These are phyloP conservation scores for Girardinus metallicus DNA, from an alignment of 2,797 vertebrate species.

Conservation along the genomic window DNA sequence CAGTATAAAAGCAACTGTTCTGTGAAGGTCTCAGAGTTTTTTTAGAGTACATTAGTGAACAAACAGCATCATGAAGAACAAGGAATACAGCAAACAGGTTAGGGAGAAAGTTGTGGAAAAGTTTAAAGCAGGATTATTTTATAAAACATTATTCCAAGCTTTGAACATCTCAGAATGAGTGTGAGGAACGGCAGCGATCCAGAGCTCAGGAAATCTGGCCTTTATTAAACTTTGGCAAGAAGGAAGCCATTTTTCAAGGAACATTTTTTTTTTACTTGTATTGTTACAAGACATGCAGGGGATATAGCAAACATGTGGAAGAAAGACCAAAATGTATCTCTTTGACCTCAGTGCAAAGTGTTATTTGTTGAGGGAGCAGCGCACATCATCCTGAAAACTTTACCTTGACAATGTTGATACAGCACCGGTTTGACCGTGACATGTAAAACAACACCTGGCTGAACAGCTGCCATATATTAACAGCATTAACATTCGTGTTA, in stretches of 20 bases:
- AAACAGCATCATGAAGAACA: neutral
- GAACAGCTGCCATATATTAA: conserved; percentile 50
- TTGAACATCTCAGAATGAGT: neutral
- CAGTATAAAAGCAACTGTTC: too few species aligned
- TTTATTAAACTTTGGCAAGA: neutral
- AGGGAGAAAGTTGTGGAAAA: neutral
- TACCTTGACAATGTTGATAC: conserved; percentile 10
- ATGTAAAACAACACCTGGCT: conserved; percentile 22
- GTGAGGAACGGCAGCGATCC: neutral
- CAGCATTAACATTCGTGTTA: conserved; percentile 36
- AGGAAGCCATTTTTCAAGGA: neutral
- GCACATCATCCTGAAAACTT: neutral
- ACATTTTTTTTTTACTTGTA: too few species aligned
- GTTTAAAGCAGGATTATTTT: neutral
- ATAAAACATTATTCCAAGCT: neutral
- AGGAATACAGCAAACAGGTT: neutral
- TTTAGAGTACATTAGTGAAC: neutral
- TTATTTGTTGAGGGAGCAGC: neutral
- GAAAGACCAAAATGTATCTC: neutral
- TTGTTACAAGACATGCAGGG: neutral
- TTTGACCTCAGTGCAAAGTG: neutral
- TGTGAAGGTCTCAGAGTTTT: neutral
- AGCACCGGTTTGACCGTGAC: conserved; percentile 35
- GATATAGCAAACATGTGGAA: neutral
- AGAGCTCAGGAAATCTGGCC: neutral